Percentiles rank a stretch among this genome's conserved stretches.
phyloP scores from a whole-genome alignment of 2,888 invertebrate species.

The Galerucella calmariensis region DNA sequence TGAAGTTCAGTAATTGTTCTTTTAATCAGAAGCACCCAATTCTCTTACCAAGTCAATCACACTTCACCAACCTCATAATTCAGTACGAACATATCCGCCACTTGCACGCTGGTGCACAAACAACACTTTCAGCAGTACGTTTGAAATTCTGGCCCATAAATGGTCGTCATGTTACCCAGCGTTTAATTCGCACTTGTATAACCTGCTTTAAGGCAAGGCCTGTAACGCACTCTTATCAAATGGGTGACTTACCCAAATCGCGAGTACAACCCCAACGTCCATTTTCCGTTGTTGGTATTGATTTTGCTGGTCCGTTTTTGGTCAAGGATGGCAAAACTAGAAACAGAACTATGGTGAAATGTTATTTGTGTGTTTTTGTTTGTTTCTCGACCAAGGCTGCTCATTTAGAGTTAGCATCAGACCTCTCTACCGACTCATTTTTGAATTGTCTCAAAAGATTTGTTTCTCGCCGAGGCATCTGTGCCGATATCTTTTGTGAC shows the following conservation, averaged over 20 bases:
- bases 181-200: background rate
- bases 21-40: constrained; percentile 11
- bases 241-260: background rate
- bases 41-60: too few relatives aligned
- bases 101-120: too few relatives aligned
- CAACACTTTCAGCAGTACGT: too few relatives aligned
- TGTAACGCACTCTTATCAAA: background rate
- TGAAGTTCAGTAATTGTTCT: background rate
- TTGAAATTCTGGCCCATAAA: too few relatives aligned
- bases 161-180: constrained; percentile 17
- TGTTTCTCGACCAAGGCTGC: constrained; percentile 45
- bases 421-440: constrained; percentile 43
- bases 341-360: constrained; percentile 36
- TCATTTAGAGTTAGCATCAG: constrained; percentile 43
- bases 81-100: too few relatives aligned
- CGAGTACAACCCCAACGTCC: constrained; percentile 19
- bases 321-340: constrained; percentile 39
- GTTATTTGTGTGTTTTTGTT: constrained; percentile 46
- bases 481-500: constrained; percentile 47
- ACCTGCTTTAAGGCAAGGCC: background rate
- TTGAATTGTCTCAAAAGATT: constrained; percentile 48
- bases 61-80: too few relatives aligned
- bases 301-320: constrained; percentile 44
- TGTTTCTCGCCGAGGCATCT: constrained; percentile 46
- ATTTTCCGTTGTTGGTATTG: constrained; percentile 42